Evolutionary conservation across 1,140 invertebrate genomes (phyloP), one percentile per base, ranked within the genome.

Genomic region (Bombus terrestris): DNA sequence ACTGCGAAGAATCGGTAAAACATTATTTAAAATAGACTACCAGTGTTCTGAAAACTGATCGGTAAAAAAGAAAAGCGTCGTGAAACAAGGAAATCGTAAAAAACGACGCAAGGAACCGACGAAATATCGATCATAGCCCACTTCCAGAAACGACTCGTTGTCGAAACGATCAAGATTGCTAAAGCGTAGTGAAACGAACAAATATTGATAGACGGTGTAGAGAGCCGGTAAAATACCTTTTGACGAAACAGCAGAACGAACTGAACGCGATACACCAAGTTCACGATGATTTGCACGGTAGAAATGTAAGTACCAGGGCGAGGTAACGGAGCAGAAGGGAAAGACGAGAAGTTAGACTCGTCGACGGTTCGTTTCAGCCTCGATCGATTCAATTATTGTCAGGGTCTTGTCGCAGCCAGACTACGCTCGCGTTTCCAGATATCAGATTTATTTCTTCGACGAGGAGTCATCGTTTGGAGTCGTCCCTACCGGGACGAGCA

Each of bases 331-430:
- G 69, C 18, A 18, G 47, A 35, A 43, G 22, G 22, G 32, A 41
- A 47, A 66, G 15, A 64, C 39, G 47, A 47, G 62, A 79, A 35
- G n/a, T 22, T 39, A 13, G 59, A 83, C 53, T 73, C 41, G 81
- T 74, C 72, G 73, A 62, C 72, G 62, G 62, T 78, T 83, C 75
- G 73, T 32, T 68, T 83, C 82, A 66, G 35, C 35, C 75, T 83
- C 62, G 82, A 69, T 68, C 74, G 74, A 83, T 68, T 78, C 82
- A 83, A 78, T 83, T 78, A 83, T 77, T 78, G 75, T 57, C 43
- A 64, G 41, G 41, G 76, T 78, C 64, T 69, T 69, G 74, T 83
- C 47, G 82, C 62, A 75, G 57, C 57, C 25, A 62, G 22, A 28
- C 43, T 57, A 68, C 68, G 57, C 69, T 47, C 68, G 76, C 77